Evolutionary conservation across 2,888 invertebrate species (phyloP), one percentile per base, ranked within the genome.

Genomic region (Meandrusa payeni): DNA sequence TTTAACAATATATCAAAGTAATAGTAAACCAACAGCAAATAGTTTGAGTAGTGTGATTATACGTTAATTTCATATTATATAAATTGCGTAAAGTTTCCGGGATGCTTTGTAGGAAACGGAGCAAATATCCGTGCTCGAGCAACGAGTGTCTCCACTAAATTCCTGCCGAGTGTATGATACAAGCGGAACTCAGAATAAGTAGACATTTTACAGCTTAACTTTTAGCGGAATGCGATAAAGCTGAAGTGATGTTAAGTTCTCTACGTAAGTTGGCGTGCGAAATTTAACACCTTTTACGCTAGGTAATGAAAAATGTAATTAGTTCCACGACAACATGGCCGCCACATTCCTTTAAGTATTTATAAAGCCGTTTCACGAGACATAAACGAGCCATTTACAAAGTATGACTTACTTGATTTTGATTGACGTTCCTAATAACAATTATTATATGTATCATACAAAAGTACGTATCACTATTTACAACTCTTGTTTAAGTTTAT

Each of bases 141-240:
- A 34, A 28, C 15, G 23, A 40, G 24, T 32, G 7, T 22, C 23
- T 17, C 29, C 19, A 7, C 7, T 22, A 24, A 43, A 37, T 37
- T 37, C 12, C 19, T 19, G 2, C 11, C 19, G 5, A 37, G 38
- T 38, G 20, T 43, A 27, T 32, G 37, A 38, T 22, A 20, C 27
- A 27, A 31, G 9, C 28, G 28, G 10, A n/a, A 29, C 24, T 24
- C 19, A 23, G 24, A 32, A 26, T 32, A 32, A 43, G 32, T 38
- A 26, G 9, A 24, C 13, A 20, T 32, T 43, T 38, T 32, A 38
- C 32, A 27, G 24, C 20, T 31, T 19, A 42, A 36, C 36, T 42
- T 42, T 32, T 13, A 24, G 10, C 9, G 31, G 23, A 37, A 26
- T 20, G 26, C 31, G n/a, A 26, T 37, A 11, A 23, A 37, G 36